Percentiles rank a stretch among this genome's conserved stretches.
Evolutionary conservation across 2,797 vertebrate species (phyloP).

Genomic region (Picus viridis): DNA sequence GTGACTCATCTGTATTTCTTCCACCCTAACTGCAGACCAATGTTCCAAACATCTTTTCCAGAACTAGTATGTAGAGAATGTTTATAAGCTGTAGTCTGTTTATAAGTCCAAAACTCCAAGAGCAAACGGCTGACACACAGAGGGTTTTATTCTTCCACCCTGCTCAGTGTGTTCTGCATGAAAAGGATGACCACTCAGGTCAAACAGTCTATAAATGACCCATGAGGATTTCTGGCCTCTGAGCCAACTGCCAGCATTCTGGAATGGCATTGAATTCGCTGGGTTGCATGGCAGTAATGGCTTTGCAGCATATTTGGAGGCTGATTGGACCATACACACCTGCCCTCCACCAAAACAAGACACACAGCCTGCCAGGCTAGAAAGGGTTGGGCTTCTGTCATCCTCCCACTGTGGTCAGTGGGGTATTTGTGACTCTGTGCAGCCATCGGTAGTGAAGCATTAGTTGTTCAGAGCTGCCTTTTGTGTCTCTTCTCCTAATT

Average conservation of each 20-base stretch:
- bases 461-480: not conserved
- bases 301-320: fast-evolving
- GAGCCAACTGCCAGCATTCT: not conserved
- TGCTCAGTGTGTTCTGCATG: fast-evolving
- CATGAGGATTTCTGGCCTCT: not conserved
- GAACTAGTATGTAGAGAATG: not conserved
- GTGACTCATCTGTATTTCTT: constrained; percentile 24
- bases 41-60: constrained; percentile 16
- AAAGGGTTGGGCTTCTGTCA: not conserved
- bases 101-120: not conserved
- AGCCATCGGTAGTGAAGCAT: not conserved
- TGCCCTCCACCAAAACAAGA: not conserved
- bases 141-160: not conserved
- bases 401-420: fast-evolving
- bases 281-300: not conserved
- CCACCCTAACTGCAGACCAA: not conserved
- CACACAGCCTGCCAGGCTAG: not conserved
- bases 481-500: not conserved
- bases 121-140: not conserved
- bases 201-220: not conserved
- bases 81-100: constrained; percentile 2
- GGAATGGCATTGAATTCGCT: not conserved
- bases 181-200: not conserved
- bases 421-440: not conserved
- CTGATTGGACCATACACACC: not conserved